Evolutionary conservation across 1,140 invertebrate genomes (phyloP).

Genomic region (Holcopasites calliopsidis): DNA sequence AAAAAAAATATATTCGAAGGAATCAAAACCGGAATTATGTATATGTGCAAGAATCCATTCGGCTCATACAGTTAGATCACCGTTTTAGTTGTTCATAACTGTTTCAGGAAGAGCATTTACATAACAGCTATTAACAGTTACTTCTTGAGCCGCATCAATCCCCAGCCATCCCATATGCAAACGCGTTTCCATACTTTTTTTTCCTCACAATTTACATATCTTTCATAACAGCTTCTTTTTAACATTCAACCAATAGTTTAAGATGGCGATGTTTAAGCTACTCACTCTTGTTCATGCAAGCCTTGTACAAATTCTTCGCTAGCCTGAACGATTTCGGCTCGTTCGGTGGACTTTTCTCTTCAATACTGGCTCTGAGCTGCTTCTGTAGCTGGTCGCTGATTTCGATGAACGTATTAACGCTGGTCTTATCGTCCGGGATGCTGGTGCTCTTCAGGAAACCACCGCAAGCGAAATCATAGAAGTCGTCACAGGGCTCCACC

Average conservation of each 20-base stretch:
- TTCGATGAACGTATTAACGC: conserved; percentile 89
- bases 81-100: too few relatives aligned
- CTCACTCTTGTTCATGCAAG: conserved; percentile 93
- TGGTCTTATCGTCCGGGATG: conserved; percentile 85
- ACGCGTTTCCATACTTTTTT: too few relatives aligned
- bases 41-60: too few relatives aligned
- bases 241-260: neutral
- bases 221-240: too few relatives aligned
- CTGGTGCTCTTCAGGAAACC: conserved; percentile 69
- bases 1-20: too few relatives aligned
- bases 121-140: neutral
- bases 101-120: too few relatives aligned
- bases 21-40: too few relatives aligned
- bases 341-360: conserved; percentile 82
- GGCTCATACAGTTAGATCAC: too few relatives aligned
- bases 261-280: neutral
- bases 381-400: conserved; percentile 90
- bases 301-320: conserved; percentile 88
- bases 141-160: too few relatives aligned
- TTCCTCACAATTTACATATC: too few relatives aligned
- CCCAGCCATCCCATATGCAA: too few relatives aligned
- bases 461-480: conserved; percentile 87
- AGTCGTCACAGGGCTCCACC: conserved; percentile 89
- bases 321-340: conserved; percentile 88
- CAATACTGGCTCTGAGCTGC: conserved; percentile 87